A percentile compares a stretch with the other conserved stretches of the same genome.
Conservation (phyloP, 64 coral and sea anemone species). For the Actinia equina region DNA sequence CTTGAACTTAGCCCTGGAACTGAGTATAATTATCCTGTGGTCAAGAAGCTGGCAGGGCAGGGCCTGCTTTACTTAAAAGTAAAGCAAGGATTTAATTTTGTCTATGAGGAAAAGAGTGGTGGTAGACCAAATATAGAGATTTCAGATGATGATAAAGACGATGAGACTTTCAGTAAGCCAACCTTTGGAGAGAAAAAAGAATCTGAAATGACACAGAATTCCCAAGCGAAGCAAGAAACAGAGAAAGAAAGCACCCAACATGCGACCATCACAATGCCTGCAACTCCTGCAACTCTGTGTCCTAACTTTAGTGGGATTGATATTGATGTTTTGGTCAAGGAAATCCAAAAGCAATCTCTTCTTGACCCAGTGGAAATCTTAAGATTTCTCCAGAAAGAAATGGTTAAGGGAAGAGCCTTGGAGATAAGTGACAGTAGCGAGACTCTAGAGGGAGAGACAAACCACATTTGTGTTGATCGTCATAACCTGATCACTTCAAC, state of each 20-base stretch:
- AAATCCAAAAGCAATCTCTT: neutral
- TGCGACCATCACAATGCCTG: neutral
- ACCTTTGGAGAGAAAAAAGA: neutral
- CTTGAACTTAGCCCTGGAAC: neutral
- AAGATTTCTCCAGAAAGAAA: constrained; percentile 17
- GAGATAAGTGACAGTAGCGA: neutral
- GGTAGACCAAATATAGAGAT: too few relatives aligned
- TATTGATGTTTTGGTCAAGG: neutral
- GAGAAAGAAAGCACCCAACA: neutral
- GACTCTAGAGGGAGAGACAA: neutral
- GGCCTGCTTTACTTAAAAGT: constrained; percentile 68
- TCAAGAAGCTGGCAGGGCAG: constrained; percentile 62
- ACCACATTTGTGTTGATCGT: constrained; percentile 25
- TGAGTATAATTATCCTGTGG: neutral
- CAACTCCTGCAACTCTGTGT: neutral
- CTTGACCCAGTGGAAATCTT: constrained; percentile 34
- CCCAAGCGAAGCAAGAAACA: too few relatives aligned
- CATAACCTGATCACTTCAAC: constrained; percentile 21
- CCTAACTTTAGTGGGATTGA: neutral
- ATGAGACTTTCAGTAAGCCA: too few relatives aligned
- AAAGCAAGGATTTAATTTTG: constrained; percentile 65
- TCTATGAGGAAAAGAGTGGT: constrained; percentile 25
- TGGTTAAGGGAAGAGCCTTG: constrained; percentile 24
- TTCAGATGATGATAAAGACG: too few relatives aligned
- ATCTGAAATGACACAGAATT: neutral